Evolutionary conservation across 2,797 vertebrate species (phyloP).

Genomic region (Acridotheres tristis): DNA sequence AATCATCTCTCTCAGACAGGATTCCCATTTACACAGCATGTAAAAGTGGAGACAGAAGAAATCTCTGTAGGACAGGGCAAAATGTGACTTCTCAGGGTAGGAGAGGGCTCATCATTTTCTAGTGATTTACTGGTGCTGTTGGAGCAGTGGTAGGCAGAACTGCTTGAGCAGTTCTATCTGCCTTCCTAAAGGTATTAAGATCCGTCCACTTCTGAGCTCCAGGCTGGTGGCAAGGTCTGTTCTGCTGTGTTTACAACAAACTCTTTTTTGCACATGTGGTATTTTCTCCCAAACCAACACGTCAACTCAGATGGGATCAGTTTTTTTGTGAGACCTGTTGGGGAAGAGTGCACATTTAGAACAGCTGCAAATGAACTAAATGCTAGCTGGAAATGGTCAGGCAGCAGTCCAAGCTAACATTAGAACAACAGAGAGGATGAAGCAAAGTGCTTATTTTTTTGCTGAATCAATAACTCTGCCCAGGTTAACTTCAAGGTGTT

Average conservation of each 20-base stretch:
- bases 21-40: background rate
- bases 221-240: background rate
- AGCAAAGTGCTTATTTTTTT: conserved; percentile 47
- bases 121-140: background rate
- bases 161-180: background rate
- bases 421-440: conserved; percentile 6
- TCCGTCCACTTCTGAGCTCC: background rate
- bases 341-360: background rate
- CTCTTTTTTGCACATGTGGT: background rate
- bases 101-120: background rate
- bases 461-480: conserved; percentile 45
- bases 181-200: background rate
- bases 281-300: background rate
- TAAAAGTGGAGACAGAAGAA: background rate
- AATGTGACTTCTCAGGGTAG: background rate
- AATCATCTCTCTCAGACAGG: background rate
- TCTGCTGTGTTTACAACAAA: conserved; percentile 10
- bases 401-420: conserved; percentile 55
- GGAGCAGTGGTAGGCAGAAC: background rate
- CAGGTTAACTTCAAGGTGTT: conserved; percentile 46
- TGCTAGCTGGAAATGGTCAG: conserved; percentile 38
- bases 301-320: conserved; percentile 28
- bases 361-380: conserved; percentile 57
- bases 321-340: background rate
- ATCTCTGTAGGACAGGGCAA: background rate